Base-by-base conservation (phyloP, 2,797 vertebrate species). In the Esox masquinongy region DNA sequence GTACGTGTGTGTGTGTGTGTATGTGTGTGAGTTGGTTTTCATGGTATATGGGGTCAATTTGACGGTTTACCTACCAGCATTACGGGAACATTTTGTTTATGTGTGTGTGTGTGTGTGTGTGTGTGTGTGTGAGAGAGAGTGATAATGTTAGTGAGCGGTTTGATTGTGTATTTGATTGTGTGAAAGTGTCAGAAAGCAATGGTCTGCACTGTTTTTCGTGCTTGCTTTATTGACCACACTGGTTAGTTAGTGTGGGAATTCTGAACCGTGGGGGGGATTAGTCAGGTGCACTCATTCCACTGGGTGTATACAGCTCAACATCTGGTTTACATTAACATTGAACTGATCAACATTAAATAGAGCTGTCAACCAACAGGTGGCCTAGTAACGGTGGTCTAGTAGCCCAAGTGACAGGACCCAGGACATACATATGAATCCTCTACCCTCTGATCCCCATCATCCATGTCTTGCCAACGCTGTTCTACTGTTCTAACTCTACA, bases 101-200 rank as follows among this genome's bases (percentile, higher is more conserved):
- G 34, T 70, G 66, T 70, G 6, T 31, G 50, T n/a, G 68, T 19
- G 34, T 39, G 68, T 29, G 67, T 14, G 36, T n/a, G 24, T 31
- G 19, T 15, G 53, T 61, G 51, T 22, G 31, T 53, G 56, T 16
- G 51, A 79, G 14, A 43, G 49, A 34, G 34, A 8, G n/a, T 59
- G 68, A 24, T 63, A 22, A 82, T 34, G 73, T 70, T 15, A 22
- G 39, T 69, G n/a, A 47, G n/a, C n/a, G 9, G 36, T 8, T 39
- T 4, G 66, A 34, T 34, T 31, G 4, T 70, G 26, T 70, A 26
- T 51, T 64, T 26, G 61, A 16, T 24, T 26, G 24, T 64, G 61
- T 64, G 26, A 63, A 15, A 64, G 24, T 15, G 24, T 64, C 24
- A 24, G 26, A 29, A 16, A 14, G 24, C 22, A 22, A 16, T 31